Evolutionary conservation across 2,888 invertebrate genomes (phyloP).

Genomic region (Scaptomyza reducta): DNA sequence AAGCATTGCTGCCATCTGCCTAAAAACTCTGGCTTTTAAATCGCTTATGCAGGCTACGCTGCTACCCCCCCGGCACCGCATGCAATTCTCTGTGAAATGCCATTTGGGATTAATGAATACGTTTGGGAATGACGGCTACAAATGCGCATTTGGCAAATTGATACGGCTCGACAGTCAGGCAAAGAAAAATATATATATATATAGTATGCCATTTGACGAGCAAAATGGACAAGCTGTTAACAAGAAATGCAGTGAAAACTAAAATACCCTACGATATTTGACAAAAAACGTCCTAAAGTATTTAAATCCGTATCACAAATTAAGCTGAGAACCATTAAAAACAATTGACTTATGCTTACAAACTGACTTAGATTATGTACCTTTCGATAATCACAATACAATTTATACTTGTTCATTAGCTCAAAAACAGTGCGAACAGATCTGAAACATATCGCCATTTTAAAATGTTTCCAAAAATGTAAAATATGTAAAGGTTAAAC

Average conservation of each 20-base stretch:
- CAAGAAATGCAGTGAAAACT: background rate
- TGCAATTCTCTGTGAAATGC: background rate
- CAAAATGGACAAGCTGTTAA: background rate
- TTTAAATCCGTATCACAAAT: too few relatives aligned
- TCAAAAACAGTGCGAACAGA: too few relatives aligned
- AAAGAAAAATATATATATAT: constrained; percentile 4
- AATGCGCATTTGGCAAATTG: constrained; percentile 37
- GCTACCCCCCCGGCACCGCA: background rate
- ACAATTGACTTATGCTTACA: too few relatives aligned
- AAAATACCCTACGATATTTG: constrained; percentile 1
- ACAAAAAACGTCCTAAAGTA: too few relatives aligned
- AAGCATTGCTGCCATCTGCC: constrained; percentile 11
- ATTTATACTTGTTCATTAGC: too few relatives aligned
- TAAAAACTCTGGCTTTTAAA: background rate
- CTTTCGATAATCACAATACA: too few relatives aligned
- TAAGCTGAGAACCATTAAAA: too few relatives aligned
- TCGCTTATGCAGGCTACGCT: background rate
- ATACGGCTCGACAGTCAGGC: constrained; percentile 26
- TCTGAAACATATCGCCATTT: background rate
- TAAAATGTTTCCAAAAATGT: background rate
- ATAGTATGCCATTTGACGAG: constrained; percentile 2
- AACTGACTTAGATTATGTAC: too few relatives aligned
- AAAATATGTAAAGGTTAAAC: background rate
- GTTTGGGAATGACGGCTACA: constrained; percentile 29
- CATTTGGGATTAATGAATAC: constrained; percentile 44